phyloP scores from a whole-genome alignment of 2,797 vertebrate species.

The Rhynchotus rufescens region DNA sequence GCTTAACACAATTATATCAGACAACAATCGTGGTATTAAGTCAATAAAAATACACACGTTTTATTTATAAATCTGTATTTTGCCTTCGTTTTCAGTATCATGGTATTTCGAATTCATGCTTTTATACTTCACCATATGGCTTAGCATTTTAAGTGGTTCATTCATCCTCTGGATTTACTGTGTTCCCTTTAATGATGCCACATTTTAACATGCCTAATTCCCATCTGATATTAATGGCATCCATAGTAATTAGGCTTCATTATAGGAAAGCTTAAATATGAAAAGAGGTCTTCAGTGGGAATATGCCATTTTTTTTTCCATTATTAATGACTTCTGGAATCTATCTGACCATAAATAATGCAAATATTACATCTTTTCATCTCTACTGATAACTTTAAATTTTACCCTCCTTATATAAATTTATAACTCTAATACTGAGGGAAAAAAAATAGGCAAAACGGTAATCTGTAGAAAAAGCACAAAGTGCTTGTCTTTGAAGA shows the following conservation, averaged over 20 bases:
- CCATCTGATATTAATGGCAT: neutral
- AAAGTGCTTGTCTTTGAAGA: neutral
- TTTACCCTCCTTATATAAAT: slow-evolving; percentile 41
- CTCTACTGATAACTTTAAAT: slow-evolving; percentile 39
- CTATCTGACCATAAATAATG: slow-evolving; percentile 23
- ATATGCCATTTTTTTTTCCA: neutral
- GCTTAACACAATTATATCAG: neutral
- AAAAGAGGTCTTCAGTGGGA: slow-evolving; percentile 4
- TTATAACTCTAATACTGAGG: neutral
- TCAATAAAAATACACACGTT: fast-evolving
- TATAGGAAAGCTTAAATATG: slow-evolving; percentile 4
- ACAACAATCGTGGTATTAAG: neutral
- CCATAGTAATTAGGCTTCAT: slow-evolving; percentile 39
- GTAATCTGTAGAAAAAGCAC: neutral
- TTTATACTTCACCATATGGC: neutral
- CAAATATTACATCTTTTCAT: neutral
- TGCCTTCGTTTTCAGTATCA: neutral
- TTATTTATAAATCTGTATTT: neutral
- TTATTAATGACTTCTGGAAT: slow-evolving; percentile 50
- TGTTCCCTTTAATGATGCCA: neutral
- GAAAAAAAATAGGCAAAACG: neutral
- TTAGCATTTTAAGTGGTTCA: neutral
- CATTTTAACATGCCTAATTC: neutral
- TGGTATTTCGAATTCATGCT: neutral
- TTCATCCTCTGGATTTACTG: neutral